Evolutionary conservation across 2,797 vertebrate genomes (phyloP).

Genomic region (Cossypha niveicapilla): DNA sequence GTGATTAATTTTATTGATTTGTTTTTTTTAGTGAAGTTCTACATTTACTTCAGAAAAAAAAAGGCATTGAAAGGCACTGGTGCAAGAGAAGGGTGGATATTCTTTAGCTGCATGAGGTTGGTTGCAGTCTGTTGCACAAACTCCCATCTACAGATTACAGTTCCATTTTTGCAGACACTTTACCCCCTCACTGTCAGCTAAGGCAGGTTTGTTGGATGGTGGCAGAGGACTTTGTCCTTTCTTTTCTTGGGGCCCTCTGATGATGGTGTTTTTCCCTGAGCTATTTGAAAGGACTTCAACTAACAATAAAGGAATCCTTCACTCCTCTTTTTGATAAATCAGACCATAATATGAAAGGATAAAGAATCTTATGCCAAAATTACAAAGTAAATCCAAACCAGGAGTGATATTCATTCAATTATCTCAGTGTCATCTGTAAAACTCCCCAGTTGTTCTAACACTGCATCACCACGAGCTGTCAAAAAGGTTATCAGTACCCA

Average conservation of each 20-base stretch:
- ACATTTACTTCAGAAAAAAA: neutral
- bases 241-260: neutral
- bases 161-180: neutral
- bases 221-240: neutral
- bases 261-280: neutral
- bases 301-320: neutral
- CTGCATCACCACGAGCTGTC: neutral
- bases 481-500: neutral
- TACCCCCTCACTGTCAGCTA: neutral
- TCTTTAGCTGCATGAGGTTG: neutral
- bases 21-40: neutral
- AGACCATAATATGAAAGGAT: neutral
- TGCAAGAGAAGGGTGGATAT: neutral
- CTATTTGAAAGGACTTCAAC: neutral
- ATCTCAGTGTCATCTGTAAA: neutral
- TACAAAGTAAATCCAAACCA: neutral
- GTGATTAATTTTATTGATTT: neutral
- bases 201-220: neutral
- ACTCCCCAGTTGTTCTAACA: rapidly evolving
- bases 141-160: neutral
- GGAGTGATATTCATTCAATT: neutral
- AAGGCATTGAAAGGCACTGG: neutral
- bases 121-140: neutral
- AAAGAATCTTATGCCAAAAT: neutral
- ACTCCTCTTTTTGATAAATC: neutral